Base-by-base conservation (phyloP, 2,797 vertebrate genomes). In the Oreochromis grahami region DNA sequence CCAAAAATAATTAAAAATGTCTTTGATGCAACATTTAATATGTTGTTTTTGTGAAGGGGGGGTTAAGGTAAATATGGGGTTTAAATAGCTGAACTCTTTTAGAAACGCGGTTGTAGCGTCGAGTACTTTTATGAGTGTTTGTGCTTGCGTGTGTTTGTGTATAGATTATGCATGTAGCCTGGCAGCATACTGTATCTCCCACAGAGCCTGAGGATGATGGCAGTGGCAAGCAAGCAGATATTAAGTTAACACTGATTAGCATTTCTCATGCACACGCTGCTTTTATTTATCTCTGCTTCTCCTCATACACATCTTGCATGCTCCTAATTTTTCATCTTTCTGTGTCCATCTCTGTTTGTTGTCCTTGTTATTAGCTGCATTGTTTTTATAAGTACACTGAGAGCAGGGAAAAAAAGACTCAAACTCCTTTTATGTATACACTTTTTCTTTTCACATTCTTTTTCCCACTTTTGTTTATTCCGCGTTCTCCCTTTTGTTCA, bases 401-500 rank as follows among this genome's bases (percentile, higher is more conserved):
- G 41, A 70, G 65, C 65, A 70, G 41, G 3, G 0, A 0, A 8
- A 48, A 15, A 11, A 24, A 68, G 21, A 72, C 9, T 72, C 68
- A 74, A 74, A 32, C 38, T 79, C 45, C 56, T 15, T 74, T 12
- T 76, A 26, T 83, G 12, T 78, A 11, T 63, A 74, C 76, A 53
- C 52, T 79, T 81, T 72, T 80, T 87, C 79, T 76, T 32, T 36
- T 84, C 41, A 55, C 53, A 17, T 83, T 77, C 41, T 63, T 10
- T 81, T 87, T 65, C 76, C 84, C 36, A 15, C 45, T 56, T 60
- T 65, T 79, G 68, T 52, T 58, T 38, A 29, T 83, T 74, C 24
- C 36, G 55, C 76, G 8, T 38, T 74, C 41, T 63, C 32, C 24
- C 83, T 50, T 88, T 90, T 89, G 84, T 90, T 89, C 80, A 38